These are phyloP conservation scores for Agriopis leucophaearia DNA, from an alignment of 2,888 invertebrate genomes.

Conservation along the genomic window DNA sequence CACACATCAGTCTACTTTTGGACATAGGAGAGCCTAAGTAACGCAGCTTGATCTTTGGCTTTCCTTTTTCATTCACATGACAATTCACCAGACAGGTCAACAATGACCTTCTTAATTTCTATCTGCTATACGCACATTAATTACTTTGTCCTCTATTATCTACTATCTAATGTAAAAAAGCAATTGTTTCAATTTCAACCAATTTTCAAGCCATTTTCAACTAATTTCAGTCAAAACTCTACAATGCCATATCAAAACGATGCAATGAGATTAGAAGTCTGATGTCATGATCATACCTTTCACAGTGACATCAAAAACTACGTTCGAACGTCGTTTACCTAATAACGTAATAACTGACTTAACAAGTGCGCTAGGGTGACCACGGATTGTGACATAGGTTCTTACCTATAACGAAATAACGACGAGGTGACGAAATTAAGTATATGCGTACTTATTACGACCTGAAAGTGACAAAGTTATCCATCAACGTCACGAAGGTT, in stretches of 20 bases:
- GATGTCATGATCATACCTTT: conserved; percentile 47
- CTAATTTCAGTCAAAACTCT: conserved; percentile 4
- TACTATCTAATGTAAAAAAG: neutral
- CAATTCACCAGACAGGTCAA: too few relatives aligned
- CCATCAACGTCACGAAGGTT: too few relatives aligned
- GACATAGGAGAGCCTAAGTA: too few relatives aligned
- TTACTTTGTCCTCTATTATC: too few relatives aligned
- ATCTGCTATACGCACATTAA: too few relatives aligned
- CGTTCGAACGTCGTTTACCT: conserved; percentile 65
- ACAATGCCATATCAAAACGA: conserved; percentile 36
- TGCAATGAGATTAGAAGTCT: too few relatives aligned
- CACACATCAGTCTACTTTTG: too few relatives aligned
- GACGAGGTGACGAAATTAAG: neutral
- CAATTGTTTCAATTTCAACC: neutral
- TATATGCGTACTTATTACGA: neutral
- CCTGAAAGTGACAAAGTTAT: too few relatives aligned
- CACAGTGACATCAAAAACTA: conserved; percentile 54
- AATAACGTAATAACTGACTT: conserved; percentile 69
- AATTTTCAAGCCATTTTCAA: neutral
- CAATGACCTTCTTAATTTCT: too few relatives aligned
- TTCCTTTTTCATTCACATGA: too few relatives aligned
- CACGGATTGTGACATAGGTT: conserved; percentile 27
- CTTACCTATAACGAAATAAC: too few relatives aligned
- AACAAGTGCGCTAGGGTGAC: conserved; percentile 64
- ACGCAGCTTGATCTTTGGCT: too few relatives aligned